phyloP scores from a whole-genome alignment of 2,113 vertebrate genomes.

The Ctenomys sociabilis region DNA sequence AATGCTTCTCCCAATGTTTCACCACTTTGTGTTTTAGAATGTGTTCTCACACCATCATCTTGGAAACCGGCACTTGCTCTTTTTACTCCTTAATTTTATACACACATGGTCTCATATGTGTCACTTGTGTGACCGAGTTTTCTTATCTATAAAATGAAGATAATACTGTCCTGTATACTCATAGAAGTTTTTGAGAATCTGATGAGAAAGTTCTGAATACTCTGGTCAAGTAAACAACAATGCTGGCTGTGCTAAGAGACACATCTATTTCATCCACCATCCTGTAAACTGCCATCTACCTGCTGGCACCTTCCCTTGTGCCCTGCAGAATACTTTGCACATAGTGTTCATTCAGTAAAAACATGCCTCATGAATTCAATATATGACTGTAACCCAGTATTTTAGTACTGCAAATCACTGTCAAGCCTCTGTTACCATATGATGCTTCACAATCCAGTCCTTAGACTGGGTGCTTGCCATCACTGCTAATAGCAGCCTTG shows the following conservation, averaged over 20 bases:
- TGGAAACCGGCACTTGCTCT: neutral
- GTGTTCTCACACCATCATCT: neutral
- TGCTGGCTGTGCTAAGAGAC: neutral
- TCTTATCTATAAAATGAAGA: conserved; percentile 35
- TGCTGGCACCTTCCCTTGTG: neutral
- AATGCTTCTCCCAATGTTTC: neutral
- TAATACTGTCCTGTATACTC: neutral
- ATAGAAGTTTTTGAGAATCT: neutral
- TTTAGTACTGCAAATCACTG: neutral
- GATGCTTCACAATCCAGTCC: neutral
- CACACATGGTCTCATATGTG: neutral
- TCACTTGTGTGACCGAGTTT: neutral
- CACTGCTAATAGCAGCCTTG: neutral
- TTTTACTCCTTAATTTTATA: conserved; percentile 6
- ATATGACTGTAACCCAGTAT: neutral
- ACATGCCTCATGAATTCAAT: neutral
- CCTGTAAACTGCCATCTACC: neutral
- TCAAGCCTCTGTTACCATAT: conserved; percentile 19
- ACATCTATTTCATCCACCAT: neutral
- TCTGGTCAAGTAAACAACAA: neutral
- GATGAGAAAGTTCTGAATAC: neutral
- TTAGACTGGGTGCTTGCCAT: neutral
- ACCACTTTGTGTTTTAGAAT: neutral
- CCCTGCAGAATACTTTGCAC: neutral
- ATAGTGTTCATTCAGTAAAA: neutral